Base-by-base conservation (phyloP, 1,140 invertebrate species). In the Pseudomyrmex dendroicus region DNA sequence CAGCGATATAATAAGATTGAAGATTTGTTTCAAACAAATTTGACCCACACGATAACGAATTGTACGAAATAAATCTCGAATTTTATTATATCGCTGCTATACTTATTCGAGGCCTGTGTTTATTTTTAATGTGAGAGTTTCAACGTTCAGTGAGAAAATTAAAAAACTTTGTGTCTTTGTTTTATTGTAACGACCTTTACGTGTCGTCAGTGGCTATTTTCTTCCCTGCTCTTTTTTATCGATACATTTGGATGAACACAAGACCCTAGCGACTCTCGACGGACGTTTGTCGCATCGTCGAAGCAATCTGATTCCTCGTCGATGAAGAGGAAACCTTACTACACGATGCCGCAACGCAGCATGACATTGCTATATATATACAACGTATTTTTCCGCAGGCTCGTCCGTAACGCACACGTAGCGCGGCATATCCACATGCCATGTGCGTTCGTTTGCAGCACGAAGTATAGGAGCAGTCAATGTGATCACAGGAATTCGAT, bases 21-120 rank as follows among this genome's bases (percentile, higher is more conserved):
- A 15, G 5, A 56, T 82, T 82, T 82, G 62, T 82, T 54, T 74
- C 5, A 10, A 48, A 63, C 57, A 20, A 20, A 20, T 63, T 61
- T 13, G 15, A 35, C 2, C 5, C 35, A 35, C 35, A 35, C 5
- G 4, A 35, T n/a, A 9, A n/a, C 62, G 35, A 15, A n/a, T 46
- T 20, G 15, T 35, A 4, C 35, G 35, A 35, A 35, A 35, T 5
- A 35, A 35, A 35, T 7, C 35, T 35, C 5, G 35, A 35, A 35
- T 35, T 35, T 35, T 35, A 35, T 35, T 7, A 35, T 1, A 35
- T 35, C 35, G 35, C 35, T 35, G 35, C 35, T 3, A 25, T 25
- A 3, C 22, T 25, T 25, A 25, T 25, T 35, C 35, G 35, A 35
- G 25, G 35, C 5, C 35, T 35, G 35, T 35, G 35, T 35, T 35